A percentile compares a stretch with the other conserved stretches of the same genome.
Conservation (phyloP, 2,888 invertebrate genomes). For the Hypomecis punctinalis region DNA sequence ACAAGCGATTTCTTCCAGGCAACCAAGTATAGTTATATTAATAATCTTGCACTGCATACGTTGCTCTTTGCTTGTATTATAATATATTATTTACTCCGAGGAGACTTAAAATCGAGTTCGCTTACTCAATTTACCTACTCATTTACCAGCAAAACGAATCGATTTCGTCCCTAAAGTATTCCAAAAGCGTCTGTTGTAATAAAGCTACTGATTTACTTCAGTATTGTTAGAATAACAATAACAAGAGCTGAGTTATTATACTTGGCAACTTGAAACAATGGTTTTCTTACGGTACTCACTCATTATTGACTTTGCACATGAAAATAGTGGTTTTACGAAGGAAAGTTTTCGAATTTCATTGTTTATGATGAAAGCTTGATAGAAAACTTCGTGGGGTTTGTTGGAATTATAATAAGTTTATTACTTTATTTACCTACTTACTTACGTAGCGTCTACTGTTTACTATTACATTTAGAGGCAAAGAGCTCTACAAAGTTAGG, state of each 20-base stretch:
- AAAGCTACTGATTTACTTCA: slow-evolving; percentile 21
- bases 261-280: slow-evolving; percentile 27
- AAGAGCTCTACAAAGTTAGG: too few relatives aligned
- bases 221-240: slow-evolving; percentile 29
- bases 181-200: slow-evolving; percentile 10
- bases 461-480: too few relatives aligned
- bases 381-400: background rate
- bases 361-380: background rate
- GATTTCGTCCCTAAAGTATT: background rate
- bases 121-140: too few relatives aligned
- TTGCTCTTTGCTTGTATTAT: too few relatives aligned
- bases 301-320: slow-evolving; percentile 14
- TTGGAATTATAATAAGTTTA: too few relatives aligned
- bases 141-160: background rate
- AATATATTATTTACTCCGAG: too few relatives aligned
- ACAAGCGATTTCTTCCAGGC: too few relatives aligned
- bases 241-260: slow-evolving; percentile 19
- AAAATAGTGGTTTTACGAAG: background rate
- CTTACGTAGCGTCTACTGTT: too few relatives aligned
- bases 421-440: too few relatives aligned
- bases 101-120: too few relatives aligned
- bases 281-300: slow-evolving; percentile 11
- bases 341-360: slow-evolving; percentile 2
- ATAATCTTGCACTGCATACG: too few relatives aligned
- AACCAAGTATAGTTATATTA: too few relatives aligned